phyloP scores from a whole-genome alignment of 2,888 invertebrate species.

The Diarsia mendica region DNA sequence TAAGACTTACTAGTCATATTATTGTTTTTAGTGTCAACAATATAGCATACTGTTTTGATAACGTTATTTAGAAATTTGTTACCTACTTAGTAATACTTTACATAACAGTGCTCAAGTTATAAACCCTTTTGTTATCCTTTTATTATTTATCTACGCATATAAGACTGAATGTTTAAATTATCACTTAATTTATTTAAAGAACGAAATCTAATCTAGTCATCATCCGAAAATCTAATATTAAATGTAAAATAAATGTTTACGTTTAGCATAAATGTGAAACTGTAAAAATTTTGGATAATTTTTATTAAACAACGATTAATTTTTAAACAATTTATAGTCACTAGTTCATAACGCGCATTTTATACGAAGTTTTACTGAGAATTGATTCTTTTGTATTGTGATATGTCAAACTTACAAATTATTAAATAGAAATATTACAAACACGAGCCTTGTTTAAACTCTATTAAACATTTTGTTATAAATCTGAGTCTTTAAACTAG shows the following conservation, averaged over 20 bases:
- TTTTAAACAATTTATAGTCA: constrained; percentile 67
- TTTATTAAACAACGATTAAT: constrained; percentile 80
- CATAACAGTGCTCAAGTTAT: constrained; percentile 63
- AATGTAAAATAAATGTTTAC: constrained; percentile 66
- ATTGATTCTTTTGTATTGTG: constrained; percentile 38
- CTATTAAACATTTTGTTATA: not conserved
- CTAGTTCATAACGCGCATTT: constrained; percentile 71
- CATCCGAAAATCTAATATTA: constrained; percentile 60
- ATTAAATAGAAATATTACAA: not conserved
- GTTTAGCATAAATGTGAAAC: constrained; percentile 70
- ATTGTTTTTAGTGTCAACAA: constrained; percentile 40
- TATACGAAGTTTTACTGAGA: constrained; percentile 75
- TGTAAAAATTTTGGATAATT: constrained; percentile 78
- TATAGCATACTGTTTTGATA: constrained; percentile 45
- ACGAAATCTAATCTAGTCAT: constrained; percentile 65
- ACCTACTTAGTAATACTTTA: constrained; percentile 54
- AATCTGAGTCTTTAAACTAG: not conserved
- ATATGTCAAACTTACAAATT: constrained; percentile 8
- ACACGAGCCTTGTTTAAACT: not conserved
- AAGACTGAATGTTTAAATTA: constrained; percentile 73
- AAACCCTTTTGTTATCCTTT: constrained; percentile 55
- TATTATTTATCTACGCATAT: constrained; percentile 68
- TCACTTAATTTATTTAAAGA: constrained; percentile 62
- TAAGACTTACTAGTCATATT: constrained; percentile 29
- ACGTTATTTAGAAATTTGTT: constrained; percentile 56